A percentile compares a stretch with the other conserved stretches of the same genome.
These are phyloP conservation scores for Lepidurus apus DNA, from an alignment of 1,140 invertebrate species.

Conservation along the genomic window DNA sequence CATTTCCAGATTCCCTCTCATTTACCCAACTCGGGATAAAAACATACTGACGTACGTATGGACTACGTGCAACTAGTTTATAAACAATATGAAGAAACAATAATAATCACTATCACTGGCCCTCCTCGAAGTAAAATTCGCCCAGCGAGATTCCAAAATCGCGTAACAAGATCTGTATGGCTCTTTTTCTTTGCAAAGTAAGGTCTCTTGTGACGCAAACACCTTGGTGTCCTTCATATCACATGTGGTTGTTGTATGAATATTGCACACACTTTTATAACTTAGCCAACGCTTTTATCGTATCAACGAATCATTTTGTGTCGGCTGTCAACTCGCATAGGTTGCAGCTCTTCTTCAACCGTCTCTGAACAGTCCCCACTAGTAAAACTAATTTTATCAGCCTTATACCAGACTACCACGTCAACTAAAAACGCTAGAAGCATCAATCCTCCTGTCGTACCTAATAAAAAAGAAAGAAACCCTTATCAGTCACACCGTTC, in stretches of 20 bases:
- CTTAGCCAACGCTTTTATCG: background rate
- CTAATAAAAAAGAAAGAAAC: conserved; percentile 45
- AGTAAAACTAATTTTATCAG: conserved; percentile 64
- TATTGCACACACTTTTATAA: conserved; percentile 11
- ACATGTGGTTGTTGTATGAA: conserved; percentile 12
- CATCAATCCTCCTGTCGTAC: conserved; percentile 73
- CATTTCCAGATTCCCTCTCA: background rate
- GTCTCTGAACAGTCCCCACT: conserved; percentile 45
- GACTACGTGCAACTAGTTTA: background rate
- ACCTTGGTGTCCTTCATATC: background rate
- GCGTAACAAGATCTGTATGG: background rate
- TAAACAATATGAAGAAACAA: background rate
- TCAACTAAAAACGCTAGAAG: conserved; percentile 74
- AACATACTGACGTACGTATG: background rate
- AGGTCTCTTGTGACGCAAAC: conserved; percentile 5
- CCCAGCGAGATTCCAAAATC: conserved; percentile 7
- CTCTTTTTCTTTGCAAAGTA: background rate
- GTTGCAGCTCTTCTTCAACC: conserved; percentile 32
- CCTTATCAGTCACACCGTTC: background rate
- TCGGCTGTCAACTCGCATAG: conserved; percentile 31
- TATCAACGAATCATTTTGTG: conserved; percentile 33
- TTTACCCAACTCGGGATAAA: background rate
- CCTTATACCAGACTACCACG: conserved; percentile 73
- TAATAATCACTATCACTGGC: conserved; percentile 10
- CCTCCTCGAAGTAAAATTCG: background rate